Conservation (phyloP, 2,113 vertebrate genomes). For the Clarias magur region DNA sequence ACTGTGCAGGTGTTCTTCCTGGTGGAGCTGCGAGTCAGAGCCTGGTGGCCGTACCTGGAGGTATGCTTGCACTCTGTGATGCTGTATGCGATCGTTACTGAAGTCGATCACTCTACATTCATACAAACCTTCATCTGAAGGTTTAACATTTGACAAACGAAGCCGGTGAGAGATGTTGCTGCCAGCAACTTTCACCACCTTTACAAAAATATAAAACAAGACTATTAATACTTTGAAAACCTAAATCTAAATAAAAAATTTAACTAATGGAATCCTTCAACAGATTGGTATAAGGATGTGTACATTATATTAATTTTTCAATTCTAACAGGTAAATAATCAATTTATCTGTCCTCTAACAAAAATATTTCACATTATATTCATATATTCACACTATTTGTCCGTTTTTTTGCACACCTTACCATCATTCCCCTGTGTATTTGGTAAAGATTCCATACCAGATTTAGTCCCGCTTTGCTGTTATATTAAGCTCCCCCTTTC, state of each 20-base stretch:
- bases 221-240: slow-evolving; percentile 8
- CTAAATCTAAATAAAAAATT: background rate
- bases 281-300: background rate
- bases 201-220: slow-evolving; percentile 22
- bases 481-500: background rate
- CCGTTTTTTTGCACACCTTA: background rate
- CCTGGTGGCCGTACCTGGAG: slow-evolving; percentile 87
- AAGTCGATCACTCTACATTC: slow-evolving; percentile 95
- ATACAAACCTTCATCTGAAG: slow-evolving; percentile 89
- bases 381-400: background rate
- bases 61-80: slow-evolving; percentile 90
- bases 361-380: background rate
- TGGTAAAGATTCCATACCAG: background rate
- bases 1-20: slow-evolving; percentile 67
- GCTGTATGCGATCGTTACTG: slow-evolving; percentile 83
- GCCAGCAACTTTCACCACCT: slow-evolving; percentile 96
- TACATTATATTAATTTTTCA: background rate
- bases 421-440: background rate
- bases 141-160: slow-evolving; percentile 89
- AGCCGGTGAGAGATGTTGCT: slow-evolving; percentile 98
- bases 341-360: background rate
- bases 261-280: background rate
- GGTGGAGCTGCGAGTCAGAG: slow-evolving; percentile 75
- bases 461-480: background rate
- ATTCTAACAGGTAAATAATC: background rate